Evolutionary conservation across 2,888 invertebrate genomes (phyloP), one percentile per base, ranked within the genome.

Genomic region (Sclerodermus sp.): DNA sequence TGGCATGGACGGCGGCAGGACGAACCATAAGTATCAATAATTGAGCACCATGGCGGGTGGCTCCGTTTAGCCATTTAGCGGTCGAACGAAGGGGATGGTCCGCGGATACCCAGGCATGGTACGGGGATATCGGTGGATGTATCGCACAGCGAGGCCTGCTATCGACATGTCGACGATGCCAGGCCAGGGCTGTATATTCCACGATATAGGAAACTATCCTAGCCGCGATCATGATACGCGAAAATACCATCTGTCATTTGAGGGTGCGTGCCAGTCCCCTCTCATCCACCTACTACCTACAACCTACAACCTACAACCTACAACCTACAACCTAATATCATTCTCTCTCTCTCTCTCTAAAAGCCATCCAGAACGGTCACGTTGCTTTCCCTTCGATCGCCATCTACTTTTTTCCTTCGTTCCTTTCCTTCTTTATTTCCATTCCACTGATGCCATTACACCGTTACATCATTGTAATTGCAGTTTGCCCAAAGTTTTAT

Each of bases 141-240:
- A 76, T 72, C 72, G 68, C 64, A 61, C 68, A 65, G 66, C 67
- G 70, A 64, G 67, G 73, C 67, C 76, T 77, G 77, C 70, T 77
- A 76, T 77, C 75, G 77, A 77, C 77, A 76, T 76, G 73, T 74
- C 73, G 73, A 71, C 68, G 71, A 71, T 72, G 64, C 67, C 66
- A 66, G 64, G 60, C 66, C 58, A 45, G 54, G 36, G 48, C 49
- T 48, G 45, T 65, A 63, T 68, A 62, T 67, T 62, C 64, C 58
- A 66, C 66, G 60, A 66, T 71, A 71, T 67, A 69, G 69, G 65
- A 67, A 66, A 68, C 65, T 66, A 66, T 67, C 64, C 68, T 68
- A 62, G 67, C 64, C 60, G 68, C 69, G 71, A 74, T 73, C 72
- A 67, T 66, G 71, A 72, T 74, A 72, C 70, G 70, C 68, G 67